Percentiles rank a stretch among this genome's conserved stretches.
Evolutionary conservation across 1,140 invertebrate species (phyloP).

Genomic region (Achroia grisella): DNA sequence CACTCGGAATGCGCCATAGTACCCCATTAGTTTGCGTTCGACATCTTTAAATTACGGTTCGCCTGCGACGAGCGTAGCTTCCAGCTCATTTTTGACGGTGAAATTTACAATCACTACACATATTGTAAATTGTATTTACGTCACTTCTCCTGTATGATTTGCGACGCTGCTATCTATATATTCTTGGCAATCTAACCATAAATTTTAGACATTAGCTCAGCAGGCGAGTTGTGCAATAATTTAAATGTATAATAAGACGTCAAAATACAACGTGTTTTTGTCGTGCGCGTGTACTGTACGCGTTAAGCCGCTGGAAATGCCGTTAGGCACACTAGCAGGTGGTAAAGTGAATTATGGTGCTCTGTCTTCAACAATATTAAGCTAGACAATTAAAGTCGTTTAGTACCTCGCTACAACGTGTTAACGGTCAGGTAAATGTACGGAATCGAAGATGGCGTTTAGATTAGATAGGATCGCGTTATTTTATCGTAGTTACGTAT

Average conservation of each 20-base stretch:
- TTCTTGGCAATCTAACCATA: conserved; percentile 7
- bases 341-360: conserved; percentile 4
- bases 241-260: conserved; percentile 13
- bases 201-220: conserved; percentile 11
- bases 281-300: conserved; percentile 2
- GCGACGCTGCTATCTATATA: conserved; percentile 5
- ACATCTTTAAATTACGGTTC: conserved; percentile 4
- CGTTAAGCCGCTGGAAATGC: background rate
- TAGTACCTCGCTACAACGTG: conserved; percentile 6
- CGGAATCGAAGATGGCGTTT: conserved; percentile 2
- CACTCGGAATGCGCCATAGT: conserved; percentile 12
- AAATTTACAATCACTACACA: conserved; percentile 6
- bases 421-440: conserved; percentile 6
- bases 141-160: conserved; percentile 8
- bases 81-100: conserved; percentile 23
- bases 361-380: background rate
- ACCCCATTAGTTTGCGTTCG: conserved; percentile 1
- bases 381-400: conserved; percentile 5
- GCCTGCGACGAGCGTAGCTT: background rate
- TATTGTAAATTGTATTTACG: conserved; percentile 8
- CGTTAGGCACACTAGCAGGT: conserved; percentile 6
- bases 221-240: conserved; percentile 9
- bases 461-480: conserved; percentile 7
- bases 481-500: background rate
- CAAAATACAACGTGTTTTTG: conserved; percentile 17